A percentile compares a stretch with the other conserved stretches of the same genome.
Evolutionary conservation across 2,113 vertebrate genomes (phyloP).

Genomic region (Nannobrachium achirus): DNA sequence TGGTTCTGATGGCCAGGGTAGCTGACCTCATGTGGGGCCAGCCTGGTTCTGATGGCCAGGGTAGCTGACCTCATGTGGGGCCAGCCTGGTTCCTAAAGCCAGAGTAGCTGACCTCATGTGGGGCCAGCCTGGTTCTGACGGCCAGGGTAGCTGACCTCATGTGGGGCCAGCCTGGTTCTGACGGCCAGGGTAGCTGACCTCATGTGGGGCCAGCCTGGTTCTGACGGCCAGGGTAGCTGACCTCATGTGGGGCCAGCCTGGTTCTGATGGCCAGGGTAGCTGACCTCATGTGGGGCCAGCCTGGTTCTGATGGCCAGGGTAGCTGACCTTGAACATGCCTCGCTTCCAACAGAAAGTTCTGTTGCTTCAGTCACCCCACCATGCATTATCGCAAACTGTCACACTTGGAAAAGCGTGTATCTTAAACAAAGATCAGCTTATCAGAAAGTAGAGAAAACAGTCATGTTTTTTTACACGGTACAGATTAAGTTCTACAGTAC

Average conservation of each 20-base stretch:
- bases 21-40: no score
- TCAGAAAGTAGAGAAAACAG: neutral
- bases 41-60: constrained; percentile 2
- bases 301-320: constrained; percentile 5
- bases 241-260: neutral
- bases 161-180: neutral
- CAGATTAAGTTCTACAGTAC: no score
- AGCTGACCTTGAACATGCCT: constrained; percentile 19
- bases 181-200: no score
- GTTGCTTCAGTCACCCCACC: constrained; percentile 12
- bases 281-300: no score
- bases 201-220: neutral
- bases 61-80: no score
- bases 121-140: neutral
- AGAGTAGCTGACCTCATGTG: no score
- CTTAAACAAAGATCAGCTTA: neutral
- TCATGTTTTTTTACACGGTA: no score
- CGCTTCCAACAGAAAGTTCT: constrained; percentile 13
- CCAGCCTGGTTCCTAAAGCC: neutral
- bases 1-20: no score
- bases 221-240: no score
- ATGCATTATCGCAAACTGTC: neutral
- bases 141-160: no score
- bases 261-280: no score
- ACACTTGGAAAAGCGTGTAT: neutral